Conservation (phyloP, 37 sponge, comb jelly and placozoan genomes). For the Bolinopsis microptera region DNA sequence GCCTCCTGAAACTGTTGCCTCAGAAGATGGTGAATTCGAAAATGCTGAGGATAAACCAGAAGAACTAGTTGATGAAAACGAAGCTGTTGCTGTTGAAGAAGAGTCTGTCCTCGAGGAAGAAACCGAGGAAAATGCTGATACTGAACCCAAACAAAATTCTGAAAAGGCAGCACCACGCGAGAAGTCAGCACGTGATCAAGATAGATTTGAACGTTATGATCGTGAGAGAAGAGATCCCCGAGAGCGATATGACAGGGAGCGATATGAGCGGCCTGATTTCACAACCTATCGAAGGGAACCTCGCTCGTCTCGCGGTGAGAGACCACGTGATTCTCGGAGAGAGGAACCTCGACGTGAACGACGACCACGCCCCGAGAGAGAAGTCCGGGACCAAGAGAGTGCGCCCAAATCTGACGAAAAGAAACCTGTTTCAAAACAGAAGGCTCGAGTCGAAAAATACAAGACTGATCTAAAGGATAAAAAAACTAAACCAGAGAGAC, state of each 20-base stretch:
- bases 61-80: background rate
- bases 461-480: background rate
- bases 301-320: background rate
- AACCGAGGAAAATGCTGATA: background rate
- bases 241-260: slow-evolving; percentile 29
- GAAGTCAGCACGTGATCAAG: background rate
- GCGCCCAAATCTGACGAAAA: background rate
- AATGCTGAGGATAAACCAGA: background rate
- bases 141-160: background rate
- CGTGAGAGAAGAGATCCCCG: slow-evolving; percentile 15
- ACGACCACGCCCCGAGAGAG: background rate
- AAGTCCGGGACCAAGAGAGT: background rate
- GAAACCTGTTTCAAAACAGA: background rate
- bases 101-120: background rate
- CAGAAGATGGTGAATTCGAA: background rate
- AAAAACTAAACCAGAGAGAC: background rate
- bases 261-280: slow-evolving; percentile 27
- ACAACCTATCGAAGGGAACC: slow-evolving; percentile 35
- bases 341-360: slow-evolving; percentile 10
- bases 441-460: background rate
- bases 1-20: background rate
- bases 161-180: background rate
- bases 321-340: background rate
- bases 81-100: background rate
- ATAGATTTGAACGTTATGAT: background rate